These are phyloP conservation scores for Spodoptera picta DNA, from an alignment of 2,888 invertebrate species.

Conservation along the genomic window DNA sequence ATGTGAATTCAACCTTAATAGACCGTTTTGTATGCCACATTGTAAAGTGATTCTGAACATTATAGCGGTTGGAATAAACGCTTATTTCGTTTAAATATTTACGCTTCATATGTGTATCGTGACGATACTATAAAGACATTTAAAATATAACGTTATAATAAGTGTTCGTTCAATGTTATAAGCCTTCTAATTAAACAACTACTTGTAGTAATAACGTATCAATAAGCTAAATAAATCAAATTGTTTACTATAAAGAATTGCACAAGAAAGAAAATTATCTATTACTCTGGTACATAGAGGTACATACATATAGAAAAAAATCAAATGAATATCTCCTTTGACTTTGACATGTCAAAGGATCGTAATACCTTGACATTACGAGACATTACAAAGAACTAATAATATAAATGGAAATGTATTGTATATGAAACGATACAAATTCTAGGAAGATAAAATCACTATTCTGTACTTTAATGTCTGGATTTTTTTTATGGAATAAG, in stretches of 20 bases:
- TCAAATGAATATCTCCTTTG: too few species aligned
- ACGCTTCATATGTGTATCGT: background rate
- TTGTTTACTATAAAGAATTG: too few species aligned
- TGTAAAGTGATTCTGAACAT: conserved; percentile 17
- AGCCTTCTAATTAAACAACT: too few species aligned
- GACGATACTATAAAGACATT: background rate
- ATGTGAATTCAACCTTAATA: conserved; percentile 37
- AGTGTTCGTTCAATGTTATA: too few species aligned
- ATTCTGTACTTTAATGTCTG: background rate
- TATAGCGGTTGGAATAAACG: conserved; percentile 24
- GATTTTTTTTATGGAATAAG: too few species aligned
- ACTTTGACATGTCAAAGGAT: too few species aligned
- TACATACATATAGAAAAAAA: too few species aligned
- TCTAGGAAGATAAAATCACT: background rate
- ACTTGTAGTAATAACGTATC: too few species aligned
- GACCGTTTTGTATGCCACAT: conserved; percentile 31
- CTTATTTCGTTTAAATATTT: conserved; percentile 18
- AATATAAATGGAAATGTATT: background rate
- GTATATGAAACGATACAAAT: background rate
- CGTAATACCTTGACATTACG: too few species aligned
- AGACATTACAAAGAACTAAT: background rate
- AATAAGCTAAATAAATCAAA: too few species aligned
- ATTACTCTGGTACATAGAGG: too few species aligned
- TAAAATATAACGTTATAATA: background rate
- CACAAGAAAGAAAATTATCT: too few species aligned